Evolutionary conservation across 23 tunicate species (phyloP), one percentile per base, ranked within the genome.

Genomic region (Diplosoma virens): DNA sequence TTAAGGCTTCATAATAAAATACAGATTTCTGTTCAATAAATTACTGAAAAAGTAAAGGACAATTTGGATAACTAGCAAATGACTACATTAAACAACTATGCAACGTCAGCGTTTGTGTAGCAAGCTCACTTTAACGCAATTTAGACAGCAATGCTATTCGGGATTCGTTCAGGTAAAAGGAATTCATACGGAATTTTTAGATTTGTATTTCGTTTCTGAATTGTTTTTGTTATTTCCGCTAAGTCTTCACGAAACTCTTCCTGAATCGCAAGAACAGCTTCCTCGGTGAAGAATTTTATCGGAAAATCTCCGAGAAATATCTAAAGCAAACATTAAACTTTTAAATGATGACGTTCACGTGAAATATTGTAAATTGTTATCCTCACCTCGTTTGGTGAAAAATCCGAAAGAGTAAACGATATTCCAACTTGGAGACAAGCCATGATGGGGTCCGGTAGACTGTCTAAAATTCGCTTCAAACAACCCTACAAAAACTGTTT

Each of bases 111-210:
- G n/a, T n/a, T n/a, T n/a, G n/a, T n/a, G n/a, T n/a, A n/a, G n/a
- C n/a, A n/a, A n/a, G n/a, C n/a, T n/a, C n/a, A n/a, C n/a, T n/a
- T n/a, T n/a, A n/a, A n/a, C n/a, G n/a, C n/a, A 28, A 2, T 48
- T 73, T 64, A 87, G 0, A 82, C 79, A 1, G 95, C 75, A 32
- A 92, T 81, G 74, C 91, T 83, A 59, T 25, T 75, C 2, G 97
- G 92, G 35, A 92, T 71, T 36, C 71, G 77, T 11, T 78, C 72
- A 2, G 97, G 97, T 45, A 85, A 32, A 11, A 85, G 75, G 33
- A 29, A 82, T 30, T 33, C 68, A 84, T 85, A 92, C 0, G 86
- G 91, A 66, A 78, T 65, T 20, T 66, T 27, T 7, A 90, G 73
- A 16, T 47, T 22, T 36, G 70, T 35, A 81, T 92, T 92, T 69